A percentile compares a stretch with the other conserved stretches of the same genome.
These are phyloP conservation scores for Agapornis roseicollis DNA, from an alignment of 2,113 vertebrate species.

Conservation along the genomic window DNA sequence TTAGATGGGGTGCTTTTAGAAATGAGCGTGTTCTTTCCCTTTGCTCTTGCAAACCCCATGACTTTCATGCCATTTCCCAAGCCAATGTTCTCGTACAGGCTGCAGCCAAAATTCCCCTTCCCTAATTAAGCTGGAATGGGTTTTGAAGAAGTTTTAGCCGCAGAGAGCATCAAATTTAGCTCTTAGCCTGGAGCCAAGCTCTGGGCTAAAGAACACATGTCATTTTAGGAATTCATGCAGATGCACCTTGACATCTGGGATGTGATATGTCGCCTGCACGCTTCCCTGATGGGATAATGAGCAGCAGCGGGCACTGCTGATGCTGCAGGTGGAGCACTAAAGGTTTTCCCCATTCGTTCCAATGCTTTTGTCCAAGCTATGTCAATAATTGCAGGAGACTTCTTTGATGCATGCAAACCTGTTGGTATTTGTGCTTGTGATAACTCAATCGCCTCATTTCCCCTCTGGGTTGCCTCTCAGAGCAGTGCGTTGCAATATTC, in stretches of 20 bases:
- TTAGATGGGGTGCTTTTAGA: constrained; percentile 21
- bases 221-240: constrained; percentile 69
- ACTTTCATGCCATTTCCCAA: constrained; percentile 59
- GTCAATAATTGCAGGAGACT: not conserved
- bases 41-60: not conserved
- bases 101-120: constrained; percentile 64
- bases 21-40: constrained; percentile 59
- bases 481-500: not conserved
- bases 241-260: constrained; percentile 67
- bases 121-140: constrained; percentile 67
- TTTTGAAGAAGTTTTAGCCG: constrained; percentile 70
- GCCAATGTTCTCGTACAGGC: constrained; percentile 35
- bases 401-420: not conserved
- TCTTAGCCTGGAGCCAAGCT: constrained; percentile 73
- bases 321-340: not conserved
- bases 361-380: not conserved
- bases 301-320: not conserved
- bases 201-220: constrained; percentile 74
- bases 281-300: not conserved
- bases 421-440: not conserved
- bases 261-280: constrained; percentile 19
- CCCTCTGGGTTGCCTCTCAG: not conserved
- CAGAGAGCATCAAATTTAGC: constrained; percentile 76
- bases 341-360: not conserved
- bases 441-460: not conserved